Evolutionary conservation across 2,888 invertebrate genomes (phyloP).

Genomic region (Hirtodrosophila cameraria): DNA sequence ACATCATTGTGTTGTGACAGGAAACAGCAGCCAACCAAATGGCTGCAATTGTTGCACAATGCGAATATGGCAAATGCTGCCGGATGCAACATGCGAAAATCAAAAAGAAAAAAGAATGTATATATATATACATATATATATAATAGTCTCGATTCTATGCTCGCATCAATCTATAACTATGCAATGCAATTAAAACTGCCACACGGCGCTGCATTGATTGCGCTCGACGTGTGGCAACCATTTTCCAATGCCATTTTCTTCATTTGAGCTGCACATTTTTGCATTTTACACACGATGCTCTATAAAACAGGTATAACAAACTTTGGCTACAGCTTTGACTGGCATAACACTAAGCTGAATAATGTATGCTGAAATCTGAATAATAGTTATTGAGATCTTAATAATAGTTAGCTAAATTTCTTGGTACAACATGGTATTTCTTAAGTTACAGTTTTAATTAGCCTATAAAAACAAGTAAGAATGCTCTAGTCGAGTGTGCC

Average conservation of each 20-base stretch:
- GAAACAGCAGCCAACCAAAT: slow-evolving; percentile 41
- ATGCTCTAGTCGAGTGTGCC: too few species aligned
- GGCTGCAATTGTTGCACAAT: slow-evolving; percentile 46
- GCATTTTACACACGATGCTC: slow-evolving; percentile 4
- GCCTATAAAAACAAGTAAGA: too few species aligned
- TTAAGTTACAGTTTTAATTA: too few species aligned
- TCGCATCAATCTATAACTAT: slow-evolving; percentile 44
- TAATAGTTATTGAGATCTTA: too few species aligned
- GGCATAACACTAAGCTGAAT: too few species aligned
- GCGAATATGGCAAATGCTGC: slow-evolving; percentile 5
- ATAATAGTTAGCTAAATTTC: too few species aligned
- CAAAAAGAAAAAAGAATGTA: too few species aligned
- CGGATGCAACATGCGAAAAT: slow-evolving; percentile 19
- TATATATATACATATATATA: too few species aligned
- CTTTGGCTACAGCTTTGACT: too few species aligned
- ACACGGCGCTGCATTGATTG: slow-evolving; percentile 62
- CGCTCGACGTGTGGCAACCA: slow-evolving; percentile 19
- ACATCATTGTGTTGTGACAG: slow-evolving; percentile 62
- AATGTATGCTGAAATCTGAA: too few species aligned
- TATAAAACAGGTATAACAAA: not conserved
- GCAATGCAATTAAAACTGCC: slow-evolving; percentile 73
- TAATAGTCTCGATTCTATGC: too few species aligned
- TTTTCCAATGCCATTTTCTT: slow-evolving; percentile 25
- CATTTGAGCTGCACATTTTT: slow-evolving; percentile 11
- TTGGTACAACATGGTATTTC: too few species aligned